These are phyloP conservation scores for Leucophenga varia DNA, from an alignment of 1,140 invertebrate species.

Conservation along the genomic window DNA sequence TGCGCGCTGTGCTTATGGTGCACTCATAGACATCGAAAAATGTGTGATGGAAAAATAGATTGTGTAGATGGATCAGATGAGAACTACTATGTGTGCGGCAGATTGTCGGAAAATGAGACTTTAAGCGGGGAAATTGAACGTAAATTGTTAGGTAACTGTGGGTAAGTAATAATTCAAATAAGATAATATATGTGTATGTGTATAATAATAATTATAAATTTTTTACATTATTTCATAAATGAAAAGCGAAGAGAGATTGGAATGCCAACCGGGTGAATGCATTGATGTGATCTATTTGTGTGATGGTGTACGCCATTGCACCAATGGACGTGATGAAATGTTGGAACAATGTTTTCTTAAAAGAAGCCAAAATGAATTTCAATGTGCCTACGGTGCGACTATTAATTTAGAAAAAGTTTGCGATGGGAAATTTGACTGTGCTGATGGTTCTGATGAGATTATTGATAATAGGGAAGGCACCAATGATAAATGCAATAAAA, in stretches of 20 bases:
- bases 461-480: fast-evolving
- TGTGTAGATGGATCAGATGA: constrained; percentile 17
- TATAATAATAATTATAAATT: not conserved
- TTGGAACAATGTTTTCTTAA: not conserved
- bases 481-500: too few relatives aligned
- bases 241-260: not conserved
- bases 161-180: not conserved
- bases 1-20: constrained; percentile 7
- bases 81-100: not conserved
- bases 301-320: constrained; percentile 8
- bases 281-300: not conserved
- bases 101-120: not conserved
- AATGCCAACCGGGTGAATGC: constrained; percentile 4
- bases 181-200: not conserved
- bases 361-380: not conserved
- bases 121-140: not conserved
- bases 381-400: constrained; percentile 12
- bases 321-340: constrained; percentile 18
- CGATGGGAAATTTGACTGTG: constrained; percentile 15
- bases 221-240: too few relatives aligned
- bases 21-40: fast-evolving
- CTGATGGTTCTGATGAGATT: constrained; percentile 20
- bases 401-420: not conserved
- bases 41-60: not conserved
- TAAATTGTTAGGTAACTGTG: too few relatives aligned